Conservation (phyloP, 2,113 vertebrate genomes). For the Microtus richardsoni region DNA sequence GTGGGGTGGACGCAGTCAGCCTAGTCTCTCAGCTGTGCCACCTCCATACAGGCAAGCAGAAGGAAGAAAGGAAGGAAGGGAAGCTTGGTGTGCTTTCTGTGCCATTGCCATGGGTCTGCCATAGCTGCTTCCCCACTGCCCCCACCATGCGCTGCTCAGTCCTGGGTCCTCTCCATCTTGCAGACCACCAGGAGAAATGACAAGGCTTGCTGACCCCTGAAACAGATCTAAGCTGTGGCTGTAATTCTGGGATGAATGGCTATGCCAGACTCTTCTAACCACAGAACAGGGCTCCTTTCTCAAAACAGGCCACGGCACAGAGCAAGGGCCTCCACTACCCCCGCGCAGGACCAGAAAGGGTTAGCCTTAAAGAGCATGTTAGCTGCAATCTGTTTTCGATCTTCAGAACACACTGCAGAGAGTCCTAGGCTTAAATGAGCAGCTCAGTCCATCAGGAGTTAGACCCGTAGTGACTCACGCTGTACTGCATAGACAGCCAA, state of each 20-base stretch:
- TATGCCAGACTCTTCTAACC: background rate
- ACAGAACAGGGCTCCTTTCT: background rate
- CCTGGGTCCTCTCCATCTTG: background rate
- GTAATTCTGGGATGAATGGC: background rate
- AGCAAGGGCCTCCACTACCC: background rate
- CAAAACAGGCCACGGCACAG: background rate
- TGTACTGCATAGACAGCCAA: background rate
- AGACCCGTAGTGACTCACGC: background rate
- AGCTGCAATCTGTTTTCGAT: background rate
- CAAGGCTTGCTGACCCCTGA: background rate
- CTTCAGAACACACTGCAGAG: no score
- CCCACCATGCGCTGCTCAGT: background rate
- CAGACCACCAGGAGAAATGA: background rate
- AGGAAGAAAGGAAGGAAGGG: background rate
- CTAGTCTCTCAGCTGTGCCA: background rate
- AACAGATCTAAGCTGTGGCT: background rate
- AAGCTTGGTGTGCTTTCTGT: background rate
- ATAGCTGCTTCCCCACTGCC: background rate
- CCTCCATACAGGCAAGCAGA: background rate
- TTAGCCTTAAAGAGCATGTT: background rate
- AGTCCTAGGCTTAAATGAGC: background rate
- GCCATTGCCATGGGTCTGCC: background rate
- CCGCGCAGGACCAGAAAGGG: background rate
- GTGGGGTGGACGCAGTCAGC: fast-evolving
- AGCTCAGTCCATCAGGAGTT: background rate